Conservation (phyloP, 2,888 invertebrate genomes). For the Flexamia atlantica region DNA sequence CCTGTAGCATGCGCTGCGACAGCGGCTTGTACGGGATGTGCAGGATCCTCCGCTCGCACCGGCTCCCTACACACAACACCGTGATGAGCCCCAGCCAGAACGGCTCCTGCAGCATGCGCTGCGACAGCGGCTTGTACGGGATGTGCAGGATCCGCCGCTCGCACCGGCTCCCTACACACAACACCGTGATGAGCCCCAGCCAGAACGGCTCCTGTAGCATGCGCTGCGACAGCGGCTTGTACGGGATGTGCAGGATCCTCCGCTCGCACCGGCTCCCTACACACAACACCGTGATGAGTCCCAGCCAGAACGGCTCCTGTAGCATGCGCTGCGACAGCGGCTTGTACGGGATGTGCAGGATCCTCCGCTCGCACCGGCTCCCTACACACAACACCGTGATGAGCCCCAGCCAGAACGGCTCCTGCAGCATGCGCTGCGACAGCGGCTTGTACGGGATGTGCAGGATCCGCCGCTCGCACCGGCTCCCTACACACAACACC, state of each 20-base stretch:
- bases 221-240: conserved; percentile 85
- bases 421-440: conserved; percentile 89
- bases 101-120: conserved; percentile 91
- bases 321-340: conserved; percentile 89
- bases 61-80: conserved; percentile 83
- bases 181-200: conserved; percentile 92
- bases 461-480: conserved; percentile 84
- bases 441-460: conserved; percentile 85
- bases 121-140: conserved; percentile 85
- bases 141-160: conserved; percentile 84
- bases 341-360: conserved; percentile 84
- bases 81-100: conserved; percentile 94
- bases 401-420: conserved; percentile 93
- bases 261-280: conserved; percentile 83
- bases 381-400: conserved; percentile 90
- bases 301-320: conserved; percentile 94
- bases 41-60: conserved; percentile 84
- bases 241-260: conserved; percentile 83
- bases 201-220: conserved; percentile 94
- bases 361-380: conserved; percentile 82
- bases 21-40: conserved; percentile 85
- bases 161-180: conserved; percentile 82
- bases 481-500: conserved; percentile 79
- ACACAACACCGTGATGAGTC: conserved; percentile 91
- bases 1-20: conserved; percentile 89